A percentile compares a stretch with the other conserved stretches of the same genome.
Conservation (phyloP, 2,888 invertebrate genomes). For the Brachyptera putata region DNA sequence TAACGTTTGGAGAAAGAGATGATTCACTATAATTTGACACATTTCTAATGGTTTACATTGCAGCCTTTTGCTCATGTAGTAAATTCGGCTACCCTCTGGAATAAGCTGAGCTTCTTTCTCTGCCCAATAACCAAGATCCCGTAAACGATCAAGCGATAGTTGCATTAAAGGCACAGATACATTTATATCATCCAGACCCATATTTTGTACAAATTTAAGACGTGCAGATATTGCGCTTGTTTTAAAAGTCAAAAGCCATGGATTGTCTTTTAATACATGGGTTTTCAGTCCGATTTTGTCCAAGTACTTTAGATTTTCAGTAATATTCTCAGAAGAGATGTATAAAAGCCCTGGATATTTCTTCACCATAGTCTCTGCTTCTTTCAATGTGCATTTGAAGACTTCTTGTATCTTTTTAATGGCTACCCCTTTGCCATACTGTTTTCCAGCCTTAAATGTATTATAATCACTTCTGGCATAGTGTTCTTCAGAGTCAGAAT, state of each 20-base stretch:
- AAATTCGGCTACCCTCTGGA: conserved; percentile 52
- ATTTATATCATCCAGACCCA: conserved; percentile 42
- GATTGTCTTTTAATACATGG: conserved; percentile 37
- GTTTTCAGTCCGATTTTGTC: conserved; percentile 35
- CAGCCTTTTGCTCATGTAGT: conserved; percentile 50
- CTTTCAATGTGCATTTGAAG: neutral
- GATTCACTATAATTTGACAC: conserved; percentile 43
- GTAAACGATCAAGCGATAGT: conserved; percentile 44
- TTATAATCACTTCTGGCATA: neutral
- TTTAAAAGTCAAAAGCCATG: conserved; percentile 37
- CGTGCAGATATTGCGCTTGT: neutral
- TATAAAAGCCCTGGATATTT: conserved; percentile 35
- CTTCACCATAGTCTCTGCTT: conserved; percentile 29
- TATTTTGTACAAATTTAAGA: neutral
- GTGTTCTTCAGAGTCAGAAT: neutral
- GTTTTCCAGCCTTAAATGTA: neutral
- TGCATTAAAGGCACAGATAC: conserved; percentile 53
- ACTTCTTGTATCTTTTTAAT: neutral
- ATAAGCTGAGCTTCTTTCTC: no score
- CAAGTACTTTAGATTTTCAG: conserved; percentile 38
- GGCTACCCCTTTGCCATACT: neutral
- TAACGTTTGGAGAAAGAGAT: no score
- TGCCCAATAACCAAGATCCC: no score
- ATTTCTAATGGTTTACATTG: conserved; percentile 44
- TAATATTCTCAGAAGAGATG: conserved; percentile 32